Evolutionary conservation across 2,888 invertebrate genomes (phyloP), one percentile per base, ranked within the genome.

Genomic region (Idaea aversata): DNA sequence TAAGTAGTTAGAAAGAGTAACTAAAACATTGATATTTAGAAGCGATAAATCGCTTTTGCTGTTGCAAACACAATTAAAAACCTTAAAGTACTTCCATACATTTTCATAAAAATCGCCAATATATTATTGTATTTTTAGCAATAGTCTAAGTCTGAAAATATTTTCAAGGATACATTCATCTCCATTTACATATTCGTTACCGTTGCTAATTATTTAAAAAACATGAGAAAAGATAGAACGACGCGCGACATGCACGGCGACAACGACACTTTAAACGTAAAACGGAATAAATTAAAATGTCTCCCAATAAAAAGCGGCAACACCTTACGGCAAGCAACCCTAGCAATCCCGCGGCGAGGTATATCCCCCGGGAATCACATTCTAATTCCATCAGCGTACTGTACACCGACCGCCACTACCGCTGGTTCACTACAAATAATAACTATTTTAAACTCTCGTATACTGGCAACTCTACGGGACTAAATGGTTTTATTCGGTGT

Each of bases 311-410:
- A 7, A 47, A 7, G 13, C 47, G 13, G 13, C 47, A 47, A 7
- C 47, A 13, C 47, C 15, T 15, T 6, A 4, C 58, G 10, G 6
- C 6, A n/a, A 7, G 58, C 58, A 59, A 10, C 59, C 15, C 34
- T 3, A 10, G 15, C 65, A 57, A 60, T 61, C 61, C 66, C 60
- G 25, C n/a, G 59, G 15, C 16, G 58, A 13, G 10, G 62, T 16
- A 63, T 64, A 61, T 63, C 69, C 65, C 67, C 34, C 59, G 67
- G 69, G 69, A 67, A 65, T 47, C 61, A 65, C 67, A 70, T 65
- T 65, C 67, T 67, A 67, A 69, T 67, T 67, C 63, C 59, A 67
- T 65, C 64, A 64, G 61, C 34, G 57, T 16, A 59, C 25, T 34
- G 59, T 13, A 59, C 59, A 47, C 7, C 25, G 34, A 47, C 47